Evolutionary conservation across 2,113 vertebrate species (phyloP), one percentile per base, ranked within the genome.

Genomic region (Limanda limanda): DNA sequence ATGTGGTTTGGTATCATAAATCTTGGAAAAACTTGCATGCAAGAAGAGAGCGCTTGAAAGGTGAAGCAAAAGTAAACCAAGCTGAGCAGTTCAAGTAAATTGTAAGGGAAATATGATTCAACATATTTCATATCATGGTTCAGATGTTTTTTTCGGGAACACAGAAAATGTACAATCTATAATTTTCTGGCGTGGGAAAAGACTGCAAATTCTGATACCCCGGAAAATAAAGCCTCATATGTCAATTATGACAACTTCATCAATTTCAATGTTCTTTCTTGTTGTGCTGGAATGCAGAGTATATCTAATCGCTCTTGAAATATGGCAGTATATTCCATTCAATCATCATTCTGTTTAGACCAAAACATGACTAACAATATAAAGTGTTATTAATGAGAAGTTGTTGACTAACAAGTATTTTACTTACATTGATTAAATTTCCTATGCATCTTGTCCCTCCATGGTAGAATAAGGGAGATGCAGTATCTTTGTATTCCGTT

Each of bases 161-260:
- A 37, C 31, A 40, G 59, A 61, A 61, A 40, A 61, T 13, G 2
- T 21, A 1, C 15, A 40, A 1, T 21, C 13, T 10, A 54, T 52
- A 45, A 37, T 23, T 57, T 17, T 57, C 70, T 66, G 20, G 45
- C 4, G 15, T 66, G 64, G 45, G 61, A 64, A 52, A 57, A 68
- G 48, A 27, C 51, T 11, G 20, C 51, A n/a, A 54, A 54, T 20
- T 9, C 8, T 31, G 27, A 47, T 47, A 15, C 45, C 17, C 14
- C 4, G 6, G 17, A 18, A 74, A 52, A 68, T 56, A 68, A 20
- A 51, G 23, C 56, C 55, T 20, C 15, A 55, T 66, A 76, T 73
- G 42, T 60, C 13, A 79, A 67, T 57, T 52, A 27, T 62, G n/a
- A 27, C 47, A 55, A 13, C 71, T 75, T 37, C n/a, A 61, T 61